These are phyloP conservation scores for Tholera decimalis DNA, from an alignment of 2,888 invertebrate species.

Conservation along the genomic window DNA sequence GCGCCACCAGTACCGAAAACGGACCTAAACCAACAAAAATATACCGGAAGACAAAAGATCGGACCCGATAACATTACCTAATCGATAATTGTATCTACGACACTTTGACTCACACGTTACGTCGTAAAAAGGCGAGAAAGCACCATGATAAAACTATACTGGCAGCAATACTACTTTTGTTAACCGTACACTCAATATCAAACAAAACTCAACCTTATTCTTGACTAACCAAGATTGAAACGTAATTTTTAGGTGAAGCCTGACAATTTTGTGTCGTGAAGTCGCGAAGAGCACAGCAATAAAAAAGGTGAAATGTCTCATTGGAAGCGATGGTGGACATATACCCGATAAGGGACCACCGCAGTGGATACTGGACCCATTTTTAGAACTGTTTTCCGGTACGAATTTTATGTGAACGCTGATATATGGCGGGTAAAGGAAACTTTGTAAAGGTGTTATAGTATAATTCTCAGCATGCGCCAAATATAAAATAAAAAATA, in stretches of 20 bases:
- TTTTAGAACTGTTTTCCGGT: constrained; percentile 89
- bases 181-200: not conserved
- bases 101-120: constrained; percentile 89
- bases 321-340: constrained; percentile 87
- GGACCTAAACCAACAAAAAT: constrained; percentile 87
- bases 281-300: constrained; percentile 89
- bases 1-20: constrained; percentile 82
- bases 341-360: constrained; percentile 90
- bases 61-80: constrained; percentile 89
- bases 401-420: constrained; percentile 73
- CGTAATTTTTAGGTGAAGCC: constrained; percentile 21
- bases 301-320: constrained; percentile 91
- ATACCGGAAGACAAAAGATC: constrained; percentile 91
- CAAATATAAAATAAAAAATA: not conserved
- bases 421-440: constrained; percentile 44
- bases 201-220: constrained; percentile 62
- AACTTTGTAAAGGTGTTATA: constrained; percentile 50
- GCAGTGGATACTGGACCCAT: constrained; percentile 80
- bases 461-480: not conserved
- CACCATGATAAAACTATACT: constrained; percentile 88
- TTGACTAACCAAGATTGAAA: constrained; percentile 23
- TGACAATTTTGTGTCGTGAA: constrained; percentile 73
- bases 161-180: constrained; percentile 63
- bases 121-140: constrained; percentile 91
- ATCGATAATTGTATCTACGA: constrained; percentile 91